Evolutionary conservation across 92 coral and sea anemone species (phyloP).

Genomic region (Epizoanthus rinbou): DNA sequence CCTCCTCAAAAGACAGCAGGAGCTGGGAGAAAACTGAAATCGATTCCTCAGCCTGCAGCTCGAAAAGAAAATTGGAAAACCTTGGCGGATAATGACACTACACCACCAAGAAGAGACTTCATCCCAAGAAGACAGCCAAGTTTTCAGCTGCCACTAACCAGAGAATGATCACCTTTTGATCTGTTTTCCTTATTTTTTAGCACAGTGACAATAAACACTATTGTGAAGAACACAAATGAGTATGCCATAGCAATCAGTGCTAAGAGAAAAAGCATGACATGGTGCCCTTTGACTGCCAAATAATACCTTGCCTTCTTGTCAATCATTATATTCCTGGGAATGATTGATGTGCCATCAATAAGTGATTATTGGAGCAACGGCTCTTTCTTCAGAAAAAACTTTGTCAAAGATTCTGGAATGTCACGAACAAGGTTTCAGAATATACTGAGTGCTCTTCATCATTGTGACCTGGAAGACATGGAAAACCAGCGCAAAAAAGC

Average conservation of each 20-base stretch:
- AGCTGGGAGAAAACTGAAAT: neutral
- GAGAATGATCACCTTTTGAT: constrained; percentile 31
- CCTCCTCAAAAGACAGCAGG: neutral
- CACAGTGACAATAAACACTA: neutral
- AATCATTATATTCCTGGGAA: neutral
- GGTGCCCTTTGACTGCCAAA: constrained; percentile 1
- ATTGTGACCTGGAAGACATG: neutral
- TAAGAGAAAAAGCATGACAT: neutral
- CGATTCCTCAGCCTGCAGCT: neutral
- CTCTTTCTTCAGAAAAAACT: constrained; percentile 7
- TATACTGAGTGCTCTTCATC: constrained; percentile 2
- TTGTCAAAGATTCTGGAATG: constrained; percentile 14
- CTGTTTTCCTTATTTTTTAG: constrained; percentile 12
- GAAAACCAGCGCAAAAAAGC: no score
- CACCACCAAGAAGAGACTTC: constrained; percentile 12
- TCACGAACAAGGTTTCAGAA: constrained; percentile 22
- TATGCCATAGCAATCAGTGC: neutral
- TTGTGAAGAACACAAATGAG: constrained; percentile 10
- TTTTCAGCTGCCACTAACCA: constrained; percentile 31
- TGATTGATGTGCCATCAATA: constrained; percentile 13
- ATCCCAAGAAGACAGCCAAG: neutral
- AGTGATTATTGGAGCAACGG: constrained; percentile 5
- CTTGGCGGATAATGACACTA: neutral
- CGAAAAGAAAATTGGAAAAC: neutral
- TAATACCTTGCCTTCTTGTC: neutral